Evolutionary conservation across 2,888 invertebrate species (phyloP).

Genomic region (Bugulina stolonifera): DNA sequence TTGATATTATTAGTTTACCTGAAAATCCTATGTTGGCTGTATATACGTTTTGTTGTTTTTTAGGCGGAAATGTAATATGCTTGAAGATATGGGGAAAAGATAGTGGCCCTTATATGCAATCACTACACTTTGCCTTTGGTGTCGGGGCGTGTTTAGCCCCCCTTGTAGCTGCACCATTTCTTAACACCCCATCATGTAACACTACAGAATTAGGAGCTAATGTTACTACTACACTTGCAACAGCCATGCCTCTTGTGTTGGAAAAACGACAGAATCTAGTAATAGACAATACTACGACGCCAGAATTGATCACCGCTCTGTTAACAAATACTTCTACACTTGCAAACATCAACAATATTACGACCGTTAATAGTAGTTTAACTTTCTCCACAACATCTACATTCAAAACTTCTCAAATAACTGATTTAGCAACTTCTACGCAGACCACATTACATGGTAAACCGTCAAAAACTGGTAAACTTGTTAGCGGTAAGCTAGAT

Average conservation of each 20-base stretch:
- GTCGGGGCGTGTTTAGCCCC: conserved; percentile 55
- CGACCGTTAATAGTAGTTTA: neutral
- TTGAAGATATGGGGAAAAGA: conserved; percentile 47
- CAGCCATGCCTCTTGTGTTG: neutral
- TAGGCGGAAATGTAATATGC: conserved; percentile 55
- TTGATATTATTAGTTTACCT: no score
- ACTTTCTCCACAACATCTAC: neutral
- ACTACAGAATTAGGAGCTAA: neutral
- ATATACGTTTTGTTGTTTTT: conserved; percentile 28
- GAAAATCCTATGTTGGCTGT: no score
- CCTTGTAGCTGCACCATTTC: conserved; percentile 53
- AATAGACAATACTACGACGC: no score
- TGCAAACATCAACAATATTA: neutral
- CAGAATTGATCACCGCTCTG: no score
- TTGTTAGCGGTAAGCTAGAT: neutral
- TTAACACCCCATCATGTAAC: conserved; percentile 29
- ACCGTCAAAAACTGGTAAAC: neutral
- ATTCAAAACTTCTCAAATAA: neutral
- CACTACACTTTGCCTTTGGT: conserved; percentile 55
- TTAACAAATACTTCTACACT: no score
- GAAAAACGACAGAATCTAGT: neutral
- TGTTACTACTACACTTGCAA: neutral
- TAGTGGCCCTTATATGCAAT: conserved; percentile 54
- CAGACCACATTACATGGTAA: neutral
- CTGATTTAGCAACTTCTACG: neutral